Base-by-base conservation (phyloP, 2,113 vertebrate genomes). In the Pollachius pollachius region DNA sequence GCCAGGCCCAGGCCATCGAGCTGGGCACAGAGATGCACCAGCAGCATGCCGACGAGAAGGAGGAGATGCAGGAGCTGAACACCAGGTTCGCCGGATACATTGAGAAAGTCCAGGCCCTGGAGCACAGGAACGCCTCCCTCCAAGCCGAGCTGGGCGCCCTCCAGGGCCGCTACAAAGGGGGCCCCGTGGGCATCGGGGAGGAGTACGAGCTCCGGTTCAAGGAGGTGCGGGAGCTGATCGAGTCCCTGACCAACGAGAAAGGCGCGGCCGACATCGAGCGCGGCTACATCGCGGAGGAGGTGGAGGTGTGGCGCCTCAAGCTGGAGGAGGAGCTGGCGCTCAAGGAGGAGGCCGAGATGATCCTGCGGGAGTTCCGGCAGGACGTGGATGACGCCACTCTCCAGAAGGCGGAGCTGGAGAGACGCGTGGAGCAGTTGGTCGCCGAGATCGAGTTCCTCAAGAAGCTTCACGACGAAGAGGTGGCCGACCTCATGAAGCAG, bases 21-120 rank as follows among this genome's bases (percentile, higher is more conserved):
- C 1, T 86, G 41, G 84, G 76, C 58, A 89, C 91, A 0, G 87
- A 93, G 86, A 84, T 92, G 72, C 90, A 91, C 70, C 82, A 92
- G 81, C 80, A 87, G 0, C 90, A 89, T 66, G 76, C 77, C 71
- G 89, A 87, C 5, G 91, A 92, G 84, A 94, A 94, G 69, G 91
- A 93, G 76, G 91, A 92, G 75, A 92, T 93, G 92, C 93, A 94
- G 71, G 89, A 91, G 69, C 89, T 94, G 64, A 94, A 93, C 19
- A 78, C 90, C 2, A 87, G 83, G 75, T 94, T 94, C 19, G 90
- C 91, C 0, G 89, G 90, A 64, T 94, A 94, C 89, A 94, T 93
- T 8, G 80, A 80, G 48, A 94, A 94, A 73, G 93, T 94, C 34
- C 92, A 93, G 85, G 78, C 85, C 0, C 88, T 94, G 3, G 92